These are phyloP conservation scores for Eurytoma californica DNA, from an alignment of 2,888 invertebrate species.

Conservation along the genomic window DNA sequence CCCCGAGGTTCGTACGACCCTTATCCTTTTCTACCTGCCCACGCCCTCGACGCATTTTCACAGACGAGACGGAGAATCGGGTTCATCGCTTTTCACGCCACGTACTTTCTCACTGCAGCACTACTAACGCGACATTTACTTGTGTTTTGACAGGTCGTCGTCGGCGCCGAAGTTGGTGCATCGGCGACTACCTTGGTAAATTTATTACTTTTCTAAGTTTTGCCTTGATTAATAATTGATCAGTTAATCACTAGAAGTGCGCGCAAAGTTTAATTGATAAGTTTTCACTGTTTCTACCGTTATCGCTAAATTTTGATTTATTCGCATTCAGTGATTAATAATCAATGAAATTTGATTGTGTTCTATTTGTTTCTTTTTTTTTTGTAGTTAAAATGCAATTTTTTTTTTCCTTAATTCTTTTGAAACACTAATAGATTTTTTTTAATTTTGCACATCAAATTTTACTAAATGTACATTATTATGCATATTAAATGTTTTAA, in stretches of 20 bases:
- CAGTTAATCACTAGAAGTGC: too few species aligned
- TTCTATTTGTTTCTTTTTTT: too few species aligned
- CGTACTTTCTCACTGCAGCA: too few species aligned
- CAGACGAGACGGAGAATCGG: neutral
- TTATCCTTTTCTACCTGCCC: neutral
- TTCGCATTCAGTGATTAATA: too few species aligned
- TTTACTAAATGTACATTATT: neutral
- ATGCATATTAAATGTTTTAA: neutral
- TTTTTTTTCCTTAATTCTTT: too few species aligned
- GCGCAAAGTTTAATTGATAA: too few species aligned
- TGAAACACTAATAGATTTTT: too few species aligned
- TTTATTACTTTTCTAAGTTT: neutral
- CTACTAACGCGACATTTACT: conserved; percentile 15
- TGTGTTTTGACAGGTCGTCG: conserved; percentile 70
- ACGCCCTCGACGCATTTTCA: neutral
- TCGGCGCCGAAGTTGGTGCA: conserved; percentile 60
- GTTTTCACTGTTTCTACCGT: too few species aligned
- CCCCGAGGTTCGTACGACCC: conserved; percentile 65
- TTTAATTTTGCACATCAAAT: conserved; percentile 6
- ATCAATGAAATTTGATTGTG: too few species aligned
- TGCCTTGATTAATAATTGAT: neutral
- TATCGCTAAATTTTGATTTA: too few species aligned
- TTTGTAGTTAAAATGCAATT: too few species aligned
- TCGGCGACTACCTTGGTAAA: conserved; percentile 50
- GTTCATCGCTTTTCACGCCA: too few species aligned